A percentile compares a stretch with the other conserved stretches of the same genome.
phyloP scores from a whole-genome alignment of 2,888 invertebrate genomes.

The Cephus spinipes region DNA sequence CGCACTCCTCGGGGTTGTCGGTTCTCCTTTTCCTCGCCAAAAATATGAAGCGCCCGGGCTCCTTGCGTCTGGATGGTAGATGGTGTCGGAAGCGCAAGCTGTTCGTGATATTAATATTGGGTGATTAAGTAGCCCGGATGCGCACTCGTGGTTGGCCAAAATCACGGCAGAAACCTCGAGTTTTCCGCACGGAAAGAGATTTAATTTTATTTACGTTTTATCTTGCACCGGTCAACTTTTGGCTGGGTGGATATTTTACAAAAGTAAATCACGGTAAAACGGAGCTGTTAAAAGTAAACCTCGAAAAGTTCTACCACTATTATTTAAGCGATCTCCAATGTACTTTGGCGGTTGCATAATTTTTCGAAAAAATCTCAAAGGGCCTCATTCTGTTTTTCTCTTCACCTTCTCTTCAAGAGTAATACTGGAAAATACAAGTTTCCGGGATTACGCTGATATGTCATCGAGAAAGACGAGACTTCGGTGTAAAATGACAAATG shows the following conservation, averaged over 20 bases:
- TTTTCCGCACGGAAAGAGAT: background rate
- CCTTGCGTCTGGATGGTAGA: slow-evolving; percentile 33
- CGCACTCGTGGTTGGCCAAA: slow-evolving; percentile 44
- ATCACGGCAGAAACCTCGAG: background rate
- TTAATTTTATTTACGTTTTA: background rate
- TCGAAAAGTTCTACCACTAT: background rate
- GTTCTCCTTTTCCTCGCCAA: slow-evolving; percentile 30
- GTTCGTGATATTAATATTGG: slow-evolving; percentile 59
- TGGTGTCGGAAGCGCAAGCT: slow-evolving; percentile 44
- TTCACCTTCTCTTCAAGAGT: background rate
- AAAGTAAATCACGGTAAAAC: no score
- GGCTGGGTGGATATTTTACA: background rate
- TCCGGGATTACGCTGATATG: background rate
- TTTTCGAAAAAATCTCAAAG: background rate
- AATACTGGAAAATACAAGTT: background rate
- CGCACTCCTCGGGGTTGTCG: slow-evolving; percentile 32
- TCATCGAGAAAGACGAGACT: background rate
- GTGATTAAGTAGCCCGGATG: slow-evolving; percentile 62
- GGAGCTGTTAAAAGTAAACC: background rate
- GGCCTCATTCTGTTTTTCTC: background rate
- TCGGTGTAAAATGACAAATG: background rate
- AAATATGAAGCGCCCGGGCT: slow-evolving; percentile 33
- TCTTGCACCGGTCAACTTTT: background rate
- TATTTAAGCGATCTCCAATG: background rate
- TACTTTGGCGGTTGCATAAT: background rate